A percentile compares a stretch with the other conserved stretches of the same genome.
Conservation (phyloP, 2,797 vertebrate genomes). For the Anabas testudineus region DNA sequence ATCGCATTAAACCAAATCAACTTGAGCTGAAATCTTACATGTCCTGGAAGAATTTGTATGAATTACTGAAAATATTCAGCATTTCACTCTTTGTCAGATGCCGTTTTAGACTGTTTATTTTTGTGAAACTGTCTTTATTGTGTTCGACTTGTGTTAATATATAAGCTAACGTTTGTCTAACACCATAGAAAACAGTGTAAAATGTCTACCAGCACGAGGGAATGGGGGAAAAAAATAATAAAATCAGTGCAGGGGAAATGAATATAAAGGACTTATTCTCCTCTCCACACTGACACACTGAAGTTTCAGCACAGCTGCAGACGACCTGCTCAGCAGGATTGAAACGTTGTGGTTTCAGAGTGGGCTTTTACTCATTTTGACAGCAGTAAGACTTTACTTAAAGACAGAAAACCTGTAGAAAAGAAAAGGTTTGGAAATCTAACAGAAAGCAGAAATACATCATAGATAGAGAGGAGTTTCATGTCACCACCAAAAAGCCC, state of each 20-base stretch:
- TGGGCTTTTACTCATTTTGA: not conserved
- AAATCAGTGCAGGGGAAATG: not conserved
- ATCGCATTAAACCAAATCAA: no score
- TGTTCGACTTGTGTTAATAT: no score
- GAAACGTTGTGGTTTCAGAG: not conserved
- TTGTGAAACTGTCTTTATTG: no score
- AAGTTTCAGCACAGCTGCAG: not conserved
- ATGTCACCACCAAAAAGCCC: not conserved
- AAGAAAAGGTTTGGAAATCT: no score
- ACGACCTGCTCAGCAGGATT: not conserved
- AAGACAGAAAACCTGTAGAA: no score
- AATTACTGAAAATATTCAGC: no score
- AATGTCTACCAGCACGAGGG: not conserved
- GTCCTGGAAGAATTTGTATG: no score
- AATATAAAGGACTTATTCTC: not conserved
- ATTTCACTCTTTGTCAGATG: no score
- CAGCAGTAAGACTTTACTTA: not conserved
- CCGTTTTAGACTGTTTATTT: no score
- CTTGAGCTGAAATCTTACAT: no score
- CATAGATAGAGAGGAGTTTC: not conserved
- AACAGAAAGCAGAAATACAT: not conserved
- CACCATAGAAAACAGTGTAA: not conserved
- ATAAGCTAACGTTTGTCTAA: not conserved
- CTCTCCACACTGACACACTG: not conserved
- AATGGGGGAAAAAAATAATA: no score